A percentile compares a stretch with the other conserved stretches of the same genome.
These are phyloP conservation scores for Nezara viridula DNA, from an alignment of 2,888 invertebrate species.

Conservation along the genomic window DNA sequence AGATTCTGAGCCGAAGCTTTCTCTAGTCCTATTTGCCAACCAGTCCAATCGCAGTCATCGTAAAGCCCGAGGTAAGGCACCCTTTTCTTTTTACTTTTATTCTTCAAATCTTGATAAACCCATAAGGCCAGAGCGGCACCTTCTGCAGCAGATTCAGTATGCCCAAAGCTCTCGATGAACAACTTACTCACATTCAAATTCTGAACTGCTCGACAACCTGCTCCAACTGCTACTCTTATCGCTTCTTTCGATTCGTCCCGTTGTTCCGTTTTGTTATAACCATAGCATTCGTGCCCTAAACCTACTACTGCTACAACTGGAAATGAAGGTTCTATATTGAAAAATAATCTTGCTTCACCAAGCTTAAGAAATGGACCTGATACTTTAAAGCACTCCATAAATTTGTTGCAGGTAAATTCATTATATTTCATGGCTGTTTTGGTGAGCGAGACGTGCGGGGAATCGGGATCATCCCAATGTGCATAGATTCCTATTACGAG, in stretches of 20 bases:
- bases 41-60: constrained; percentile 77
- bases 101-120: constrained; percentile 79
- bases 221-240: constrained; percentile 78
- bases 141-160: constrained; percentile 85
- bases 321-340: constrained; percentile 76
- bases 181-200: constrained; percentile 73
- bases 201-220: constrained; percentile 74
- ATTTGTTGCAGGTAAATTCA: constrained; percentile 59
- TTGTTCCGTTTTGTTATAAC: constrained; percentile 78
- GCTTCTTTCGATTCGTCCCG: constrained; percentile 83
- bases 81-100: constrained; percentile 62
- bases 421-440: constrained; percentile 63
- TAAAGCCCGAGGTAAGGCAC: constrained; percentile 73
- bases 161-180: constrained; percentile 82
- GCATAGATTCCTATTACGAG: constrained; percentile 61
- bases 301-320: constrained; percentile 81
- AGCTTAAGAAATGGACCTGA: constrained; percentile 71
- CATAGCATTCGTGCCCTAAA: constrained; percentile 78
- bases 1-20: constrained; percentile 87
- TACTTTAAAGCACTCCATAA: constrained; percentile 62
- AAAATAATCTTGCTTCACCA: constrained; percentile 76
- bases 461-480: constrained; percentile 45
- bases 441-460: constrained; percentile 59
- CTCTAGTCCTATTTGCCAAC: constrained; percentile 80
- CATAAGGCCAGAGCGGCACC: constrained; percentile 80